Percentiles rank a stretch among this genome's conserved stretches.
phyloP scores from a whole-genome alignment of 1,140 invertebrate genomes.

The Saxidomus purpurata region DNA sequence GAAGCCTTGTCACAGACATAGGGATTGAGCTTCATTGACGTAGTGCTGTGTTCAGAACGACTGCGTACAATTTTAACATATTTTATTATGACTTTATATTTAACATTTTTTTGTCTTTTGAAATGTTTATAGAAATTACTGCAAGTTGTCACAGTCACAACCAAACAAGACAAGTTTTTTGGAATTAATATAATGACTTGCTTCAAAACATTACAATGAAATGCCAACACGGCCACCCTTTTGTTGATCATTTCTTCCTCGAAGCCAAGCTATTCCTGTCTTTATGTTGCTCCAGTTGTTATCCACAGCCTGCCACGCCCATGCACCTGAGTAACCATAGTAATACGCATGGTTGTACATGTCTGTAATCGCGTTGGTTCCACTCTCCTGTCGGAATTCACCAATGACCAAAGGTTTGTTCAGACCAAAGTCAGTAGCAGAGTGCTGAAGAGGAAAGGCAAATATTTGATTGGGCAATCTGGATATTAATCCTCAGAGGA shows the following conservation, averaged over 20 bases:
- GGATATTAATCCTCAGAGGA: no score
- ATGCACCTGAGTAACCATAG: conserved; percentile 84
- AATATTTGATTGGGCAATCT: no score
- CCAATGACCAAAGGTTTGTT: conserved; percentile 86
- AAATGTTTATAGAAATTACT: no score
- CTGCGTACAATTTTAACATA: no score
- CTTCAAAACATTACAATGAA: conserved; percentile 20
- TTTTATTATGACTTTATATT: no score
- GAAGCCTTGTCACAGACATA: no score
- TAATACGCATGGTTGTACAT: conserved; percentile 84
- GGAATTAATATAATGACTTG: no score
- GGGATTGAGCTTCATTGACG: no score
- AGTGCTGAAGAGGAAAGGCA: neutral
- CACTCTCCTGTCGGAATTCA: conserved; percentile 83
- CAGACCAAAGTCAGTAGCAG: conserved; percentile 78
- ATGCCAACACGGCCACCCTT: conserved; percentile 57
- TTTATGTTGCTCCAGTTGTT: conserved; percentile 82
- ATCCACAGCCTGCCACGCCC: conserved; percentile 84
- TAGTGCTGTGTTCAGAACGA: no score
- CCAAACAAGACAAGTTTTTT: no score
- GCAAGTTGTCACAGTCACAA: no score
- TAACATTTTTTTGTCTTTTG: no score
- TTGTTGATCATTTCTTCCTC: conserved; percentile 61
- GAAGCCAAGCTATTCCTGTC: conserved; percentile 73
- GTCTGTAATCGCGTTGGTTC: conserved; percentile 76